A percentile compares a stretch with the other conserved stretches of the same genome.
These are phyloP conservation scores for Drosophila gunungcola DNA, from an alignment of 1,140 invertebrate species.

Conservation along the genomic window DNA sequence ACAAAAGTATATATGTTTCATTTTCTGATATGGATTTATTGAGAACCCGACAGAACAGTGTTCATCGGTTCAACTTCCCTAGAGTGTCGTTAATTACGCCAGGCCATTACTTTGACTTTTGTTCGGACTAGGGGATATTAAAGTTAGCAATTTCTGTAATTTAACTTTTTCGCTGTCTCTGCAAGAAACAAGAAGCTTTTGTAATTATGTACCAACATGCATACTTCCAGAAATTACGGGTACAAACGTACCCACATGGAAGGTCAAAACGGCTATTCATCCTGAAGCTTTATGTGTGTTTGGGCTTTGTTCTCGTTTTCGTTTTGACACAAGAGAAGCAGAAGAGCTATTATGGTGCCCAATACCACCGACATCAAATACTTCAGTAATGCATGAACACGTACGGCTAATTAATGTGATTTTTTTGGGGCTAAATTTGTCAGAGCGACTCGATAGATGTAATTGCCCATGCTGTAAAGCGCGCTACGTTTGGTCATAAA, in stretches of 20 bases:
- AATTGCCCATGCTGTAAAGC: slow-evolving; percentile 49
- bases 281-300: slow-evolving; percentile 58
- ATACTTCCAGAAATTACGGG: slow-evolving; percentile 37
- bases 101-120: slow-evolving; percentile 73
- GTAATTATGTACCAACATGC: slow-evolving; percentile 60
- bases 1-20: not conserved
- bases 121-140: slow-evolving; percentile 41
- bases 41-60: slow-evolving; percentile 21
- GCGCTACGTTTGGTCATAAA: slow-evolving; percentile 22
- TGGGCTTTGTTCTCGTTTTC: slow-evolving; percentile 29
- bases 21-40: slow-evolving; percentile 15
- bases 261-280: slow-evolving; percentile 54
- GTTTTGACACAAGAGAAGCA: slow-evolving; percentile 34
- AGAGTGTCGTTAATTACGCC: slow-evolving; percentile 75
- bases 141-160: slow-evolving; percentile 76
- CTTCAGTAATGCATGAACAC: slow-evolving; percentile 76
- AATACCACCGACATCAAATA: slow-evolving; percentile 55
- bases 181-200: slow-evolving; percentile 55
- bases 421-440: slow-evolving; percentile 59
- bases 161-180: slow-evolving; percentile 64
- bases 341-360: slow-evolving; percentile 56
- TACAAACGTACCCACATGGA: slow-evolving; percentile 16
- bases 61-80: slow-evolving; percentile 64
- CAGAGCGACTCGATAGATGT: slow-evolving; percentile 35
- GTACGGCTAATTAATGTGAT: slow-evolving; percentile 74